These are phyloP conservation scores for Achroia grisella DNA, from an alignment of 1,140 invertebrate species.

Conservation along the genomic window DNA sequence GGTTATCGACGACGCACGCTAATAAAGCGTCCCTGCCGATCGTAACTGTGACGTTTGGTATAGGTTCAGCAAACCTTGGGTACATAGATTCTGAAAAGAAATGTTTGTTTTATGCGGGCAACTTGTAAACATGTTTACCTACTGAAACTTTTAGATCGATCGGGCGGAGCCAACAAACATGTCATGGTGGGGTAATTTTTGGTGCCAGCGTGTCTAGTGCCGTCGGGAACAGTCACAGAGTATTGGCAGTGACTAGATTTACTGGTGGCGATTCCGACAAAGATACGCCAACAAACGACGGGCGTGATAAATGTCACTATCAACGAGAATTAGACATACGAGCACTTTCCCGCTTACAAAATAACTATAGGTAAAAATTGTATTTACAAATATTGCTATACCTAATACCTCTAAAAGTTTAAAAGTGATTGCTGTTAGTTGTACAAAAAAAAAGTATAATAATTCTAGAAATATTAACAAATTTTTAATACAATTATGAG, in stretches of 20 bases:
- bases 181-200: background rate
- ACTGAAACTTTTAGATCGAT: constrained; percentile 25
- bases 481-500: no score
- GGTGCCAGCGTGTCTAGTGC: constrained; percentile 1
- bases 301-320: constrained; percentile 53
- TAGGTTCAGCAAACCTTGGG: constrained; percentile 91
- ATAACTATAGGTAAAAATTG: constrained; percentile 25
- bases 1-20: constrained; percentile 94
- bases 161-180: background rate
- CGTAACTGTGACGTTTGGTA: constrained; percentile 94
- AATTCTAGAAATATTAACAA: no score
- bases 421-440: no score
- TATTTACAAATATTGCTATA: no score
- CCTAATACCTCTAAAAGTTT: no score
- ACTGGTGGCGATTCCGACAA: constrained; percentile 6
- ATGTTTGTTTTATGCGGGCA: constrained; percentile 6
- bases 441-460: no score
- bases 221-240: no score
- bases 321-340: constrained; percentile 61
- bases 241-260: background rate
- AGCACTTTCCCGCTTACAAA: constrained; percentile 46
- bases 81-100: constrained; percentile 74
- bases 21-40: constrained; percentile 91
- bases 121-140: constrained; percentile 36
- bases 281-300: constrained; percentile 22